Conservation (phyloP, 2,888 invertebrate genomes). For the Tortrix viridana region DNA sequence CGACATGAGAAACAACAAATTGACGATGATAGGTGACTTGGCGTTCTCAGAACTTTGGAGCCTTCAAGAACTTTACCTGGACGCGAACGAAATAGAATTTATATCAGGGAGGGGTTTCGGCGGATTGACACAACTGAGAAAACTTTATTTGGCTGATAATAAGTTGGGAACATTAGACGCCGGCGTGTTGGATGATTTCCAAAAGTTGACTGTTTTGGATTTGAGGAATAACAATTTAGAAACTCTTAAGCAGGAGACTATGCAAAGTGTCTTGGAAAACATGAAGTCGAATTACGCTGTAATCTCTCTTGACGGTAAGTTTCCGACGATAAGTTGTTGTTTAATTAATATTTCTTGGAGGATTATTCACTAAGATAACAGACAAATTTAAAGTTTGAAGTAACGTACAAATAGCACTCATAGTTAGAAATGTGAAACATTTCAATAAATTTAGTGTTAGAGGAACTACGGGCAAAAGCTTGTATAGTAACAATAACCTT, state of each 20-base stretch:
- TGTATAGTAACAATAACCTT: too few species aligned
- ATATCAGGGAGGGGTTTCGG: slow-evolving; percentile 91
- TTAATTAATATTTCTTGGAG: slow-evolving; percentile 49
- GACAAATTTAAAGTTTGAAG: too few species aligned
- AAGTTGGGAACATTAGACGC: slow-evolving; percentile 88
- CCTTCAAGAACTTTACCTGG: slow-evolving; percentile 88
- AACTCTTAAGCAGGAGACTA: slow-evolving; percentile 89
- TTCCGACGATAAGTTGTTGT: slow-evolving; percentile 50
- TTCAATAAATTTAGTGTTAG: too few species aligned
- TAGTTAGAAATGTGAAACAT: too few species aligned
- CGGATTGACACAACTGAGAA: slow-evolving; percentile 89
- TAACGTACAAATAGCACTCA: too few species aligned
- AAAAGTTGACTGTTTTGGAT: slow-evolving; percentile 89
- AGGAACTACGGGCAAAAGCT: too few species aligned
- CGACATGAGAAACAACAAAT: slow-evolving; percentile 90
- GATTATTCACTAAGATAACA: background rate
- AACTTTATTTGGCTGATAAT: slow-evolving; percentile 90
- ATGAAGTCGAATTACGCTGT: slow-evolving; percentile 88
- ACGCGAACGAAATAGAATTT: slow-evolving; percentile 88
- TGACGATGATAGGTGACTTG: slow-evolving; percentile 91
- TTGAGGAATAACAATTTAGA: slow-evolving; percentile 90
- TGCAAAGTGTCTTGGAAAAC: slow-evolving; percentile 89
- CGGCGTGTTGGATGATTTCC: slow-evolving; percentile 88
- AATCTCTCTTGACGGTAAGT: slow-evolving; percentile 91
- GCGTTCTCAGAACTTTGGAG: slow-evolving; percentile 92